Percentiles rank a stretch among this genome's conserved stretches.
phyloP scores from a whole-genome alignment of 2,888 invertebrate species.

The Aspidiotus destructor region DNA sequence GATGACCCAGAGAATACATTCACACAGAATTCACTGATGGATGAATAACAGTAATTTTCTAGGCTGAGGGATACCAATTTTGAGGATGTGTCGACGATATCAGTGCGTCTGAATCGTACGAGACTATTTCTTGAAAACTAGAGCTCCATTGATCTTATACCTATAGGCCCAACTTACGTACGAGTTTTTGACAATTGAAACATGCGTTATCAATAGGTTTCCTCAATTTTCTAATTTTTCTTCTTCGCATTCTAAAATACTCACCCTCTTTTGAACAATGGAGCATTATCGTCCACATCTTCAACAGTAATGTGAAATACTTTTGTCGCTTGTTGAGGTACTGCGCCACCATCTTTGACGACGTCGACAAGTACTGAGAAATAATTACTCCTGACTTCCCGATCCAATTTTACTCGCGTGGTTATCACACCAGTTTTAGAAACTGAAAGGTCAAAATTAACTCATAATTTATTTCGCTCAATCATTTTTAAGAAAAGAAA shows the following conservation, averaged over 20 bases:
- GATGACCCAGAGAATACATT: no score
- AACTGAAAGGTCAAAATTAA: constrained; percentile 43
- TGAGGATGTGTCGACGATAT: no score
- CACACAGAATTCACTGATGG: no score
- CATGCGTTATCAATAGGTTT: no score
- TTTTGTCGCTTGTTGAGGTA: constrained; percentile 63
- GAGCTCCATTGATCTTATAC: not conserved
- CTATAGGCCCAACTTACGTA: no score
- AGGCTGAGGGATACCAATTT: no score
- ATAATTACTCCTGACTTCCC: constrained; percentile 63
- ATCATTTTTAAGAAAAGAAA: no score
- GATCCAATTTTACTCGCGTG: constrained; percentile 57
- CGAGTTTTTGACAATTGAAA: no score
- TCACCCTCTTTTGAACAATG: constrained; percentile 59
- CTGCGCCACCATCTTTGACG: constrained; percentile 66
- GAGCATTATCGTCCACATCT: constrained; percentile 71
- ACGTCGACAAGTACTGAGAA: constrained; percentile 66
- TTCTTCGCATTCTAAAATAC: constrained; percentile 36
- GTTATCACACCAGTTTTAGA: constrained; percentile 61
- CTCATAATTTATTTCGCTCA: no score
- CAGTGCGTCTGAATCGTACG: not conserved
- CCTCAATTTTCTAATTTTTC: no score
- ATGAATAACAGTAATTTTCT: no score
- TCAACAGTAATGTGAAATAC: constrained; percentile 53
- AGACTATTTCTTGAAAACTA: not conserved